Conservation (phyloP, 1,140 invertebrate species). For the Saccostrea glomerata region DNA sequence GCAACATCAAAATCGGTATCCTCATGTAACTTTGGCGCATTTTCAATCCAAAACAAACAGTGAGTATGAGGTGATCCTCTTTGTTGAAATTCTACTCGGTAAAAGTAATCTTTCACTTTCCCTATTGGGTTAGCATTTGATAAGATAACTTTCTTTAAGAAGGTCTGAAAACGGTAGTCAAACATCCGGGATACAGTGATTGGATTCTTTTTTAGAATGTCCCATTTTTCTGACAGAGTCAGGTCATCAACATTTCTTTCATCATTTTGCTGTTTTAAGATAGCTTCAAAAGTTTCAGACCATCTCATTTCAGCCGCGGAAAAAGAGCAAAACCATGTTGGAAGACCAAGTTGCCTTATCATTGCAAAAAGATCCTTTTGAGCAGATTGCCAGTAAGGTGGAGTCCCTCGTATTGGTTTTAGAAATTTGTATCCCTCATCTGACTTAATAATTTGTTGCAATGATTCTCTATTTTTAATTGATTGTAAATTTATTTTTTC, state of each 20-base stretch:
- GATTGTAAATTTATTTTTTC: conserved; percentile 5
- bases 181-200: conserved; percentile 54
- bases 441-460: conserved; percentile 28
- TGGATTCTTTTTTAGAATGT: conserved; percentile 49
- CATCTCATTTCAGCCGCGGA: too few species aligned
- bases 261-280: conserved; percentile 40
- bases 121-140: conserved; percentile 33
- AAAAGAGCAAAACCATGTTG: too few species aligned
- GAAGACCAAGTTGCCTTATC: too few species aligned
- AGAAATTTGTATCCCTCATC: conserved; percentile 57
- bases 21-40: conserved; percentile 67
- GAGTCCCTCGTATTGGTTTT: conserved; percentile 53
- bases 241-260: conserved; percentile 48
- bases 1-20: conserved; percentile 46
- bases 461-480: background rate
- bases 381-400: conserved; percentile 56
- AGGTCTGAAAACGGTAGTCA: conserved; percentile 49
- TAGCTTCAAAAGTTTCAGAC: background rate
- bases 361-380: conserved; percentile 59
- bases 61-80: conserved; percentile 66
- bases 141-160: conserved; percentile 46
- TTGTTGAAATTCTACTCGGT: conserved; percentile 49
- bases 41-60: conserved; percentile 74
- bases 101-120: conserved; percentile 42
- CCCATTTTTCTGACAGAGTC: conserved; percentile 47